These are phyloP conservation scores for Chrysotoxum bicinctum DNA, from an alignment of 2,888 invertebrate genomes.

Conservation along the genomic window DNA sequence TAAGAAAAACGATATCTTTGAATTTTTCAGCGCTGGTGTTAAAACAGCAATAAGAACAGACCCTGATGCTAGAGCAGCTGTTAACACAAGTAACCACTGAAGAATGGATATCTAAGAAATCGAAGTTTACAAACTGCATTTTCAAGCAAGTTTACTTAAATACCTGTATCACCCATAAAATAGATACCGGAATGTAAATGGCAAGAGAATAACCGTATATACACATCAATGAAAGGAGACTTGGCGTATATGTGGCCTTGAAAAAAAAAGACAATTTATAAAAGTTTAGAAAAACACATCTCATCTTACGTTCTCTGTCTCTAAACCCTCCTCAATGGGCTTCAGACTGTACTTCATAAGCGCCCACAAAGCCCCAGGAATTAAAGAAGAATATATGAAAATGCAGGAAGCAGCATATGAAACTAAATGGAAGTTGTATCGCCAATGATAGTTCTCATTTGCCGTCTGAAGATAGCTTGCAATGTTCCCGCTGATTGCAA, in stretches of 20 bases:
- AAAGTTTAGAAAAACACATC: neutral
- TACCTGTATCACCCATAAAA: conserved; percentile 93
- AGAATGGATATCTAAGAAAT: conserved; percentile 84
- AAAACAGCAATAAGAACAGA: conserved; percentile 92
- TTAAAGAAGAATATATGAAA: conserved; percentile 92
- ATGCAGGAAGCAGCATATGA: conserved; percentile 96
- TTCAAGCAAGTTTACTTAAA: neutral
- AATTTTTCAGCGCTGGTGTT: conserved; percentile 88
- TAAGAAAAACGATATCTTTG: conserved; percentile 85
- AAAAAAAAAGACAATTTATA: conserved; percentile 74
- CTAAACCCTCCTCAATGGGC: conserved; percentile 84
- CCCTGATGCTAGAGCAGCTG: conserved; percentile 92
- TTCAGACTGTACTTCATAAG: conserved; percentile 91
- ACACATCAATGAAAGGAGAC: conserved; percentile 93
- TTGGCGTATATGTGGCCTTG: conserved; percentile 84
- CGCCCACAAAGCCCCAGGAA: conserved; percentile 93
- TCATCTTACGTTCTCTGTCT: conserved; percentile 84
- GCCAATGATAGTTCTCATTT: conserved; percentile 89
- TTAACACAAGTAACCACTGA: conserved; percentile 93
- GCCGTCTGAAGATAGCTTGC: conserved; percentile 93
- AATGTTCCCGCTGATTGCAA: conserved; percentile 96
- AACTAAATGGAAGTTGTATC: conserved; percentile 95
- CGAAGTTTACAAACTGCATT: conserved; percentile 73
- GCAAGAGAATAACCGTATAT: conserved; percentile 97
- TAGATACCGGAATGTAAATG: conserved; percentile 95